Percentiles rank a stretch among this genome's conserved stretches.
Evolutionary conservation across 2,888 invertebrate species (phyloP).

Genomic region (Gerris lacustris): DNA sequence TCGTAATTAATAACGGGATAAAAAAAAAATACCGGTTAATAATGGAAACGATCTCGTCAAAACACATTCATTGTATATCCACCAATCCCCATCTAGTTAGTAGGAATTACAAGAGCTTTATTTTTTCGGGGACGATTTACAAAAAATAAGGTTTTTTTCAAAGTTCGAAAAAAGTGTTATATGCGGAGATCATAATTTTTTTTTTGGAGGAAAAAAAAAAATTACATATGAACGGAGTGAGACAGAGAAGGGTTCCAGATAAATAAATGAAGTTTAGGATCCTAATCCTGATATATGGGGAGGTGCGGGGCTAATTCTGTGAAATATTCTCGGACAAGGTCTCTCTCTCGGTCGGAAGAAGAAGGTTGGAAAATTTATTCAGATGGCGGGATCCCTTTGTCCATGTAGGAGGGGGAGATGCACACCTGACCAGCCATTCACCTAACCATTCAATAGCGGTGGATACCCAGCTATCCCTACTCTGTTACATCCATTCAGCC

Average conservation of each 20-base stretch:
- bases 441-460: background rate
- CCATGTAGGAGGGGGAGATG: background rate
- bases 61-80: background rate
- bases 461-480: background rate
- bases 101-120: background rate
- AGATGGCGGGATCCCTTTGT: slow-evolving; percentile 5
- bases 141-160: background rate
- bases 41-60: background rate
- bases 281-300: background rate
- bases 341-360: background rate
- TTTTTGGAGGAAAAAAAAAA: background rate
- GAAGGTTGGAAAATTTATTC: slow-evolving; percentile 1
- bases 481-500: background rate
- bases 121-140: background rate
- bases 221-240: background rate
- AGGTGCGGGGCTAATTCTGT: background rate
- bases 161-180: background rate
- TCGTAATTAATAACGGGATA: background rate
- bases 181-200: background rate
- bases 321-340: background rate
- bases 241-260: background rate
- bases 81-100: background rate
- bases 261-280: background rate
- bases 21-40: background rate
- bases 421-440: slow-evolving; percentile 5